These are phyloP conservation scores for Anastrepha obliqua DNA, from an alignment of 1,140 invertebrate genomes.

Conservation along the genomic window DNA sequence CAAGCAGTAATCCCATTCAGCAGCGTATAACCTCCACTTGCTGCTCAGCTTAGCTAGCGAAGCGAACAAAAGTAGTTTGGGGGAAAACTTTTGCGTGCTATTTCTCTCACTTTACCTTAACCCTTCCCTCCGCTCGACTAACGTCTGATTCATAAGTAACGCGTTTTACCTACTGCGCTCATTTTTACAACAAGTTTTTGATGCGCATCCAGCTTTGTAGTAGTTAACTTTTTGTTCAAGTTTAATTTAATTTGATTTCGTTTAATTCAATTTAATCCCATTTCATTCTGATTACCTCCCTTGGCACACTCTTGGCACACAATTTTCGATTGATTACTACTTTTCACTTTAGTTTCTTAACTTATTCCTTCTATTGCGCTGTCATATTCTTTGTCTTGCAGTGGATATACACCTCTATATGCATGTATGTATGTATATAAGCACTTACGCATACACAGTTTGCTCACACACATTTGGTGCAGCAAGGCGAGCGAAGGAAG, in stretches of 20 bases:
- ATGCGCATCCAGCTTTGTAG: neutral
- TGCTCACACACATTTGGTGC: neutral
- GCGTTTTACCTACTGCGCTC: too few species aligned
- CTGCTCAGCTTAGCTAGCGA: neutral
- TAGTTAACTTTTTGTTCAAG: constrained; percentile 37
- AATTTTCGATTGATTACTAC: neutral
- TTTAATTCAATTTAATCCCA: constrained; percentile 37
- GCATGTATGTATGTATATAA: too few species aligned
- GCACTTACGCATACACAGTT: neutral
- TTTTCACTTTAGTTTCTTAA: neutral
- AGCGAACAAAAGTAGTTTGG: neutral
- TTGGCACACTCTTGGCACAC: neutral
- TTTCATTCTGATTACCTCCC: constrained; percentile 27
- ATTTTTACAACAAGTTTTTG: neutral
- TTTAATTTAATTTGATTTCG: constrained; percentile 45
- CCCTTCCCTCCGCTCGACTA: neutral
- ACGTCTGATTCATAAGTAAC: too few species aligned
- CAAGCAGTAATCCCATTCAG: neutral
- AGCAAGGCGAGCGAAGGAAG: neutral
- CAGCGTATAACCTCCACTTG: neutral
- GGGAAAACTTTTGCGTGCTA: neutral
- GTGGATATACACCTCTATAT: neutral
- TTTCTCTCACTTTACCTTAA: neutral
- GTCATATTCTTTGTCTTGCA: neutral
- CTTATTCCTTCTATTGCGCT: too few species aligned